Evolutionary conservation across 2,888 invertebrate species (phyloP).

Genomic region (Camponotus fellah): DNA sequence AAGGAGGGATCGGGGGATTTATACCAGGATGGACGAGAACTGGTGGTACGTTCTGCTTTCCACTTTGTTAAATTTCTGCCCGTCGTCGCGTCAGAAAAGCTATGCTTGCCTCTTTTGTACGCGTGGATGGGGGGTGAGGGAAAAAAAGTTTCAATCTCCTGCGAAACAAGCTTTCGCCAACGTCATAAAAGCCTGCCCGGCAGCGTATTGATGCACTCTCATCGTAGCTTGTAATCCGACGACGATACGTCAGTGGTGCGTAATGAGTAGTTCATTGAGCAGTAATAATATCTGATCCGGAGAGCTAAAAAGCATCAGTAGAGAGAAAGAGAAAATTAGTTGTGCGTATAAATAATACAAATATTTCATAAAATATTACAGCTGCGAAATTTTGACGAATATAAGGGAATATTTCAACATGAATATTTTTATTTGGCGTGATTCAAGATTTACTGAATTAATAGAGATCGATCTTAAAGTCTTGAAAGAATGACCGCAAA

Average conservation of each 20-base stretch:
- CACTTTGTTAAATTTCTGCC: constrained; percentile 58
- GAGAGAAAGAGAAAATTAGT: not conserved
- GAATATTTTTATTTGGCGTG: not conserved
- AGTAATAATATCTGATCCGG: not conserved
- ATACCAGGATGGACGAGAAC: constrained; percentile 20
- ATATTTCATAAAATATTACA: constrained; percentile 4
- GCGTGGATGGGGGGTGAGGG: constrained; percentile 66
- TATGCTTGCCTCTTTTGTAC: constrained; percentile 53
- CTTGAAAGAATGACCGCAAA: too few species aligned
- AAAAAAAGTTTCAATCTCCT: constrained; percentile 64
- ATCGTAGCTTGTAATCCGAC: constrained; percentile 53
- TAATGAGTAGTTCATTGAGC: constrained; percentile 60
- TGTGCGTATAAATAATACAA: not conserved
- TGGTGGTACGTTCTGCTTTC: constrained; percentile 55
- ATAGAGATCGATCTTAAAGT: not conserved
- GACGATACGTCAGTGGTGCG: constrained; percentile 17
- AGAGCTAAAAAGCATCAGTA: constrained; percentile 8
- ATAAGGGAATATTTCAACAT: not conserved
- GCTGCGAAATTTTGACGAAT: not conserved
- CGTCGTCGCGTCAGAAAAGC: constrained; percentile 17
- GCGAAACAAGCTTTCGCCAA: constrained; percentile 60
- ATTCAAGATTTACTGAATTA: not conserved
- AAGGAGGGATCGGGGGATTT: not conserved
- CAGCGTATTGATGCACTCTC: constrained; percentile 41
- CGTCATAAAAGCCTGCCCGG: constrained; percentile 46